phyloP scores from a whole-genome alignment of 1,140 invertebrate species.

The Drosophila sulfurigaster region DNA sequence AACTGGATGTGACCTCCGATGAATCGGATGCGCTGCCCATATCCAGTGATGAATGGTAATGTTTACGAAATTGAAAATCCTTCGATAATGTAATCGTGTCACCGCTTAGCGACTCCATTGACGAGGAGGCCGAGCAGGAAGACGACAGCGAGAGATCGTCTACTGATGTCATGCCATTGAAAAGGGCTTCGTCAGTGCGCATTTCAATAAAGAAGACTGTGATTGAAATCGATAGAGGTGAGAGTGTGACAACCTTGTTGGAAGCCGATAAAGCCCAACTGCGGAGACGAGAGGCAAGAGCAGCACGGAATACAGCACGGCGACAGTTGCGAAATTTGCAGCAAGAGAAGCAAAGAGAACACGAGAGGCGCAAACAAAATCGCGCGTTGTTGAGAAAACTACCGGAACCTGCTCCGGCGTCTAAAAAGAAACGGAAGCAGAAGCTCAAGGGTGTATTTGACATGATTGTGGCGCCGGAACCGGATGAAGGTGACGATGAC shows the following conservation, averaged over 20 bases:
- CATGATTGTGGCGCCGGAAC: constrained; percentile 55
- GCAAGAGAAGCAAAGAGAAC: constrained; percentile 12
- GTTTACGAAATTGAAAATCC: background rate
- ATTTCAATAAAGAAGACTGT: background rate
- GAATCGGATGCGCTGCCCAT: constrained; percentile 29
- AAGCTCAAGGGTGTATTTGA: constrained; percentile 46
- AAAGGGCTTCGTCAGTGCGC: background rate
- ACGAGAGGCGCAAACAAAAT: constrained; percentile 6
- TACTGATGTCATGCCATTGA: background rate
- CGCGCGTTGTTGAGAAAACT: background rate
- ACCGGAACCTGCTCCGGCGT: background rate
- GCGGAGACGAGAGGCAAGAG: constrained; percentile 2
- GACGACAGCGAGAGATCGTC: background rate
- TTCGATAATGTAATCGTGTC: background rate
- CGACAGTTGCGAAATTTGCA: constrained; percentile 52
- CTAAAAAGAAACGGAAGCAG: background rate
- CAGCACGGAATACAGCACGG: constrained; percentile 48
- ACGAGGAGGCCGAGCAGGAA: background rate
- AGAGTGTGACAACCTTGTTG: background rate
- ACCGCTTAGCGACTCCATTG: background rate
- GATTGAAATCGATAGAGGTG: background rate
- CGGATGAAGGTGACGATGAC: constrained; percentile 49
- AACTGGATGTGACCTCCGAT: constrained; percentile 53
- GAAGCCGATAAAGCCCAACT: too few species aligned
- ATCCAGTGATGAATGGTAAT: constrained; percentile 59